Percentiles rank a stretch among this genome's conserved stretches.
These are phyloP conservation scores for Charina bottae DNA, from an alignment of 2,113 vertebrate species.

Conservation along the genomic window DNA sequence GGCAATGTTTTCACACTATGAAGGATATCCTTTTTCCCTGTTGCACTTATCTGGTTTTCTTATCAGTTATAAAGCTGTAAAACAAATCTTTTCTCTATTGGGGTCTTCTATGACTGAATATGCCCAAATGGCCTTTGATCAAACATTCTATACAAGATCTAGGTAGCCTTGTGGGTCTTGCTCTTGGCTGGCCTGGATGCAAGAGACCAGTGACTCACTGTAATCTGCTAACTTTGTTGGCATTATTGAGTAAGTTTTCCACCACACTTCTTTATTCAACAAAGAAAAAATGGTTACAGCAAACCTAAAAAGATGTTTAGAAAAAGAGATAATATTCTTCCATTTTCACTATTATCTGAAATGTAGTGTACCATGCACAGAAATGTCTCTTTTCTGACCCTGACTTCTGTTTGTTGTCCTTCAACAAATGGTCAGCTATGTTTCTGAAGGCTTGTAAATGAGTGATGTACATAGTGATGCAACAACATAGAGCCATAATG, in stretches of 20 bases:
- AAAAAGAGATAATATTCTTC: background rate
- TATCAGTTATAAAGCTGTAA: background rate
- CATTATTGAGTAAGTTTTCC: background rate
- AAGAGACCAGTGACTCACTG: background rate
- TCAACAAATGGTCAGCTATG: background rate
- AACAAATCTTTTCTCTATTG: background rate
- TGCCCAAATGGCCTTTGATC: background rate
- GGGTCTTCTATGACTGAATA: background rate
- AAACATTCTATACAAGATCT: background rate
- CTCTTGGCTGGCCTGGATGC: background rate
- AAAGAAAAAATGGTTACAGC: background rate
- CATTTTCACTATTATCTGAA: too few species aligned
- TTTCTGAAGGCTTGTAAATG: background rate
- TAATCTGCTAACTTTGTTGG: background rate
- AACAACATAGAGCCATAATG: background rate
- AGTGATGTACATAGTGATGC: background rate
- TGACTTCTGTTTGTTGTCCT: background rate
- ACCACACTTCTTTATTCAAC: background rate
- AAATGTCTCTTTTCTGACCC: background rate
- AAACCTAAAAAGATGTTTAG: background rate
- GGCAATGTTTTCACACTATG: background rate
- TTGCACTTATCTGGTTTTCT: background rate
- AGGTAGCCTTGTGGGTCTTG: background rate
- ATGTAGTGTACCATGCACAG: background rate
- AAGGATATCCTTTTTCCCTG: background rate